Percentiles rank a stretch among this genome's conserved stretches.
phyloP scores from a whole-genome alignment of 2,113 vertebrate genomes.

The Oreochromis spilurus region DNA sequence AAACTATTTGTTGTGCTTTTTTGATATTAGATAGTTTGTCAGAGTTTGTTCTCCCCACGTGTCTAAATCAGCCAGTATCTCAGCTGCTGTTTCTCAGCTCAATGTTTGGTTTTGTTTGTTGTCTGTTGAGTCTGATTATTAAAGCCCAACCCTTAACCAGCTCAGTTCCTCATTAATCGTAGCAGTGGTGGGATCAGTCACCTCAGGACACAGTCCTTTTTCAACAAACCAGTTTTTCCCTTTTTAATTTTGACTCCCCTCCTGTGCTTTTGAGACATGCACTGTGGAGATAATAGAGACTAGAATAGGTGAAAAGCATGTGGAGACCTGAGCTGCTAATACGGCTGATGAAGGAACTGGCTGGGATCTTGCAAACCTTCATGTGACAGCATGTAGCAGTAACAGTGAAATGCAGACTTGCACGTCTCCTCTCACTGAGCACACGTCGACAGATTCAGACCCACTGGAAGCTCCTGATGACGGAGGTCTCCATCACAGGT shows the following conservation, averaged over 20 bases:
- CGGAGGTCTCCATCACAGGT: neutral
- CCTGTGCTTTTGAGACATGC: neutral
- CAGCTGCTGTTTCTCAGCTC: neutral
- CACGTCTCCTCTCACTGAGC: neutral
- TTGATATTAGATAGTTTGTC: neutral
- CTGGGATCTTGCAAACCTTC: neutral
- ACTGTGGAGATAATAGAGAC: neutral
- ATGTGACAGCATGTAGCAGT: neutral
- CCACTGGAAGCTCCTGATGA: neutral
- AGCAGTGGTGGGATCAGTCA: neutral
- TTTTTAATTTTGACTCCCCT: neutral
- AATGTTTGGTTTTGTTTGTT: neutral
- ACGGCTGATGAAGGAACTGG: neutral
- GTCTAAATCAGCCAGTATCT: neutral
- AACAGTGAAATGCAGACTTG: neutral
- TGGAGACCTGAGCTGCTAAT: neutral
- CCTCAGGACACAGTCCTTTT: neutral
- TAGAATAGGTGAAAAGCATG: neutral
- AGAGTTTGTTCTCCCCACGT: neutral
- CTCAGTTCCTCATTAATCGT: accelerated
- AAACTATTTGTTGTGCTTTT: neutral
- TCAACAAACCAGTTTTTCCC: neutral
- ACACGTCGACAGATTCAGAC: neutral
- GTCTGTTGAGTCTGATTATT: neutral
- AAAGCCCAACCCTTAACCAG: neutral